Conservation (phyloP, 2,113 vertebrate species). For the Carettochelys insculpta region DNA sequence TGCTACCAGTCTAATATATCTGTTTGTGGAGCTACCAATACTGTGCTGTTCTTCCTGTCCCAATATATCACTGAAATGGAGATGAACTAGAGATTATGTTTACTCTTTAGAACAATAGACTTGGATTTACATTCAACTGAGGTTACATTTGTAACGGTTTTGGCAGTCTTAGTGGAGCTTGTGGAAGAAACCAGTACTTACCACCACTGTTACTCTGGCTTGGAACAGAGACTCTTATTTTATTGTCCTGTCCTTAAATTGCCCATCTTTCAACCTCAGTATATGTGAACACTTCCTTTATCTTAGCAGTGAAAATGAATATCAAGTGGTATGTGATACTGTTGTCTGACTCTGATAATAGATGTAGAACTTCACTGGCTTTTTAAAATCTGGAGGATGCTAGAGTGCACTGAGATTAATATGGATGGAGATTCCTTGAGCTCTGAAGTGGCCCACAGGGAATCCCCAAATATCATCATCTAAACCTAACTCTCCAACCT, state of each 20-base stretch:
- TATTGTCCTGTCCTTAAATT: conserved; percentile 40
- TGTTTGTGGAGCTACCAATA: conserved; percentile 45
- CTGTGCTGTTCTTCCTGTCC: conserved; percentile 49
- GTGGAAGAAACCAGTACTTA: neutral
- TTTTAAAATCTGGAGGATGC: neutral
- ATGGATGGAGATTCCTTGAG: neutral
- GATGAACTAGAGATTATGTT: conserved; percentile 66
- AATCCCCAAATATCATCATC: neutral
- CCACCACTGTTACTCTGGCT: conserved; percentile 4
- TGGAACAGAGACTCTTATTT: conserved; percentile 43
- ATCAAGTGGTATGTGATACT: neutral
- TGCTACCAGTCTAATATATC: conserved; percentile 48
- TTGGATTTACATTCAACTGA: conserved; percentile 57
- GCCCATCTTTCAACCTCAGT: conserved; percentile 21
- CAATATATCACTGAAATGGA: conserved; percentile 69
- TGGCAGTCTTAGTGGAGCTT: conserved; percentile 55
- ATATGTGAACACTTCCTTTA: neutral
- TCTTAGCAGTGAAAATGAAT: neutral
- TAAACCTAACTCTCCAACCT: neutral
- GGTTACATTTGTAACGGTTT: conserved; percentile 40
- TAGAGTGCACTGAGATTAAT: neutral
- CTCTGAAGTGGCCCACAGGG: neutral
- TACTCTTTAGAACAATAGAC: conserved; percentile 54
- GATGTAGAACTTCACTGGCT: neutral
- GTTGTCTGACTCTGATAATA: neutral